These are phyloP conservation scores for Neosilurus mollespiculum DNA, from an alignment of 2,797 vertebrate species.

Conservation along the genomic window DNA sequence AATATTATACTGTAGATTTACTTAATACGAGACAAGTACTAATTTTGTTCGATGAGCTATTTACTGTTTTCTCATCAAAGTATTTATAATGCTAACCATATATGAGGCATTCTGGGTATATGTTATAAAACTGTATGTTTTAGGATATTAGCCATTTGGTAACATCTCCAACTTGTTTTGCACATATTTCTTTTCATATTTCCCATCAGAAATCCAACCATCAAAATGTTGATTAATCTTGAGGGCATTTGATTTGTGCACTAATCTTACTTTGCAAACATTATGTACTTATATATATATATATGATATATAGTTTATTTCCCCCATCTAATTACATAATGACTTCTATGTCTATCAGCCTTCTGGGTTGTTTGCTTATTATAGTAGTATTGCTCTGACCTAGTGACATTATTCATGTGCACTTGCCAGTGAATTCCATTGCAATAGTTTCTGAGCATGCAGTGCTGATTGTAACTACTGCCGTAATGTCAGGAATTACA, in stretches of 20 bases:
- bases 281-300: not conserved
- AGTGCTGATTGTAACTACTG: constrained; percentile 27
- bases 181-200: not conserved
- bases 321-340: not conserved
- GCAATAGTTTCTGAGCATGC: constrained; percentile 15
- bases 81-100: not conserved
- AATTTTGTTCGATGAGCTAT: not conserved
- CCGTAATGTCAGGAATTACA: constrained; percentile 21
- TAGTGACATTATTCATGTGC: constrained; percentile 34
- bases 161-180: not conserved
- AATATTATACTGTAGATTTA: not conserved
- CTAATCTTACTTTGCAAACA: not conserved
- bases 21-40: not conserved
- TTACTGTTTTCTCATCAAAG: not conserved
- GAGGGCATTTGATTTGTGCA: not conserved
- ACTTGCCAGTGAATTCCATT: constrained; percentile 29
- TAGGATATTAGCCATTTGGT: not conserved
- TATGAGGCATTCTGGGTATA: not conserved
- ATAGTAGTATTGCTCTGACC: constrained; percentile 26
- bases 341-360: not conserved
- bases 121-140: not conserved
- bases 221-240: not conserved
- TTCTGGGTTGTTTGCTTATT: constrained; percentile 7
- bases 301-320: too few species aligned
- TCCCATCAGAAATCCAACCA: not conserved